Conservation (phyloP, 2,113 vertebrate species). For the Nibea coibor region DNA sequence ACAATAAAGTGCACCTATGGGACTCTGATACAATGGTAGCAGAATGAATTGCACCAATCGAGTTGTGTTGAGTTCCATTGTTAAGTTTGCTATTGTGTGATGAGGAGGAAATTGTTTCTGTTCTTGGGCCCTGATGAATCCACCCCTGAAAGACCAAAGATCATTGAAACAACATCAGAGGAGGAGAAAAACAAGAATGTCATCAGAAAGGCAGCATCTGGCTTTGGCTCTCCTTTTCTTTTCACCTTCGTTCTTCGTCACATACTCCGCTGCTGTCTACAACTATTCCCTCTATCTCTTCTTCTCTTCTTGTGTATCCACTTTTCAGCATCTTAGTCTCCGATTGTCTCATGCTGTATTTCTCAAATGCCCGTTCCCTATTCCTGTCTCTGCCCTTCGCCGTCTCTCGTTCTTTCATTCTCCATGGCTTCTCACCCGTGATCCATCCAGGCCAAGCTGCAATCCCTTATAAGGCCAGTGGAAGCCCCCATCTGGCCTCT, state of each 20-base stretch:
- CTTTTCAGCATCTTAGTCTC: slow-evolving; percentile 11
- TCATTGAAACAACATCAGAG: slow-evolving; percentile 56
- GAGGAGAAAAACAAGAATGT: slow-evolving; percentile 61
- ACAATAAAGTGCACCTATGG: slow-evolving; percentile 64
- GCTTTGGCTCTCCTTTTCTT: slow-evolving; percentile 9
- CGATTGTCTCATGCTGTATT: slow-evolving; percentile 14
- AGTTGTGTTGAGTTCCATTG: slow-evolving; percentile 56
- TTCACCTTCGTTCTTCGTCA: slow-evolving; percentile 28
- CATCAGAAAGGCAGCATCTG: slow-evolving; percentile 22
- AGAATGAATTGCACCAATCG: slow-evolving; percentile 51
- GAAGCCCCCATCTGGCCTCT: slow-evolving; percentile 74
- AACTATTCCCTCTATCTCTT: not conserved
- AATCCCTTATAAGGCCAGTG: slow-evolving; percentile 78
- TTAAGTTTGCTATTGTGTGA: slow-evolving; percentile 60
- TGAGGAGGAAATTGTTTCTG: slow-evolving; percentile 69
- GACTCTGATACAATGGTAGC: slow-evolving; percentile 72
- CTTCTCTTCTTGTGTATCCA: not conserved
- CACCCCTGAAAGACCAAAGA: slow-evolving; percentile 58
- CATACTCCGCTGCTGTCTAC: not conserved
- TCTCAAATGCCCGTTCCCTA: slow-evolving; percentile 8
- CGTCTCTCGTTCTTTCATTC: slow-evolving; percentile 51
- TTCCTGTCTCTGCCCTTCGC: slow-evolving; percentile 21
- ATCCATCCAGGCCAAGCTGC: slow-evolving; percentile 69
- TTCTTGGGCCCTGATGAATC: slow-evolving; percentile 70
- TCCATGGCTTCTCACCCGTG: slow-evolving; percentile 58